Base-by-base conservation (phyloP, 1,140 invertebrate genomes). In the Drosophila busckii region DNA sequence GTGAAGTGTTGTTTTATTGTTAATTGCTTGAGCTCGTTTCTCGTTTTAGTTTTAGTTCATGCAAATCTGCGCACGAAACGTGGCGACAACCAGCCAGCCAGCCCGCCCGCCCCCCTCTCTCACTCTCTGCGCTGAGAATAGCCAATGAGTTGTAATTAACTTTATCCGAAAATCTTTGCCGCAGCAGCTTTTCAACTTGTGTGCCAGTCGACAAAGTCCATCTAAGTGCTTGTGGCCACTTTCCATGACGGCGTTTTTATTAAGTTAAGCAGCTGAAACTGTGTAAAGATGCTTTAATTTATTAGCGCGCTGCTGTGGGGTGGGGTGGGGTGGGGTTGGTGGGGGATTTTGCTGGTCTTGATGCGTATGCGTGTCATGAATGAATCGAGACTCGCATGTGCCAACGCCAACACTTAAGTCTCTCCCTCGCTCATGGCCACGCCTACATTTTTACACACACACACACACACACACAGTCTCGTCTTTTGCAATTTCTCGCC, bases 161-260 rank as follows among this genome's bases (percentile, higher is more conserved):
- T 84, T 85, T 84, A 84, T 84, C 82, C 75, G 63, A 85, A 84
- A 84, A 84, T 84, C 82, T 85, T 80, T 75, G 65, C 68, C 52
- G 60, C 59, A 62, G 49, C 67, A 34, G 46, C 53, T 20, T 13
- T 16, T 25, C 16, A 22, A 34, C 22, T 54, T 8, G 23, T 40
- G 23, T 17, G 26, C 12, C 31, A 41, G 10, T n/a, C 15, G 40
- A 32, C n/a, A 26, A 26, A 12, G 44, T 9, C 23, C 50, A 41
- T 42, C 17, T 55, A 60, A 66, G 40, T 69, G 37, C 16, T 45
- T 23, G 37, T 48, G 34, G 7, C 12, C 35, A 54, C 45, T 40
- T 49, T 34, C 16, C 32, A 42, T 52, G 63, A 41, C 59, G 68
- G 59, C 65, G 64, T 61, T 73, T 83, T 85, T 75, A 85, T 85